Conservation (phyloP, 2,797 vertebrate species). For the Morelia viridis region DNA sequence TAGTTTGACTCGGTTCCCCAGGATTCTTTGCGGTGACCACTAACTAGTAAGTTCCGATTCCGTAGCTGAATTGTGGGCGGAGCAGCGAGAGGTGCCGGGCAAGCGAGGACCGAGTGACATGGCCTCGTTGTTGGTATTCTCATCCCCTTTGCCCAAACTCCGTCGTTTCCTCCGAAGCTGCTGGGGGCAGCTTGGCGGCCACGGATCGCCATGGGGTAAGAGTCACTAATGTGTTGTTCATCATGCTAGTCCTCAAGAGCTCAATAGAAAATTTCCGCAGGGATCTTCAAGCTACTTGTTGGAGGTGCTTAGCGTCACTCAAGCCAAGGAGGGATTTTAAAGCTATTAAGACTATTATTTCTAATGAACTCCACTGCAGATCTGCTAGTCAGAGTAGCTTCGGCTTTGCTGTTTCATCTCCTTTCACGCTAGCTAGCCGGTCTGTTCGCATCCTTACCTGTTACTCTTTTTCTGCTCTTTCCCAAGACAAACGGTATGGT, state of each 20-base stretch:
- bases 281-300: not conserved
- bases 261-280: not conserved
- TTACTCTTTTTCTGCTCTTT: not conserved
- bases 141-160: accelerated
- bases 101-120: not conserved
- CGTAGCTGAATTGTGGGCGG: too few relatives aligned
- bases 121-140: accelerated
- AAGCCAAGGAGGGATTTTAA: not conserved
- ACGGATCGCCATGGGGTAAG: slow-evolving; percentile 63
- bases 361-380: not conserved
- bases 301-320: not conserved
- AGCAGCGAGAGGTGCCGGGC: accelerated
- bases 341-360: too few relatives aligned
- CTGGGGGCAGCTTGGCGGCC: slow-evolving; percentile 45
- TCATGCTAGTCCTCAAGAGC: not conserved
- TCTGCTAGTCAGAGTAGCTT: not conserved
- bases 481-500: not conserved
- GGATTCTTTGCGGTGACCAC: not conserved
- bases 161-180: slow-evolving; percentile 38
- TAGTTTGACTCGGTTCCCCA: slow-evolving; percentile 25
- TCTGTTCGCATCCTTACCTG: not conserved
- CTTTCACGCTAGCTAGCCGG: not conserved
- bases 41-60: not conserved
- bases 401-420: not conserved
- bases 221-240: not conserved